Percentiles rank a stretch among this genome's conserved stretches.
Evolutionary conservation across 2,797 vertebrate genomes (phyloP).

Genomic region (Anabacerthia variegaticeps): DNA sequence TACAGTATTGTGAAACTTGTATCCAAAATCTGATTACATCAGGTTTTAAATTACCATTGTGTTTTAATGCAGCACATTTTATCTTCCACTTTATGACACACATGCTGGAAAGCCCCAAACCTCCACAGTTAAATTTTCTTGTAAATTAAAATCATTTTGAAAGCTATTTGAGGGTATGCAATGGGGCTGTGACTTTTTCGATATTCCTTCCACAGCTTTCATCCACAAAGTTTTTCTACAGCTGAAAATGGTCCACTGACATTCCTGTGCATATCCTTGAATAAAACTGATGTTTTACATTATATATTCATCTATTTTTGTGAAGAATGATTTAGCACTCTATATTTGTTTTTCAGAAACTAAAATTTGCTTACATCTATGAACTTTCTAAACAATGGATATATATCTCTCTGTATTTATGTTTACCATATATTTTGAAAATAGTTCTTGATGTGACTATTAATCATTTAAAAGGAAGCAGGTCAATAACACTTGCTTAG

Average conservation of each 20-base stretch:
- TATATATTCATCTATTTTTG: background rate
- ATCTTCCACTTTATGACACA: background rate
- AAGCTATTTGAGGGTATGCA: background rate
- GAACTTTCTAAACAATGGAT: background rate
- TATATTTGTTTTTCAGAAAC: background rate
- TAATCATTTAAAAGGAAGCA: background rate
- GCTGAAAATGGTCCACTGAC: background rate
- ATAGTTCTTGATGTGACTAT: background rate
- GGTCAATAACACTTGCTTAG: background rate
- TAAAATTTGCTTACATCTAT: background rate
- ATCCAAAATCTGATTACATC: background rate
- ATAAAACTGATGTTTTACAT: background rate
- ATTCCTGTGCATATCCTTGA: background rate
- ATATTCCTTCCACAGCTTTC: background rate
- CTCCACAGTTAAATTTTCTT: background rate
- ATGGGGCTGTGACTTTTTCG: background rate
- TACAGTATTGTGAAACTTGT: background rate
- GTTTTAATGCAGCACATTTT: background rate
- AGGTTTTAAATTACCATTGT: background rate
- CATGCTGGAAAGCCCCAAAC: background rate
- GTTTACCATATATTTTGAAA: background rate
- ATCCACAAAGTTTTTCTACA: background rate
- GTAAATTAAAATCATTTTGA: background rate
- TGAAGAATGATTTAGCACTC: background rate
- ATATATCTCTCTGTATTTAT: background rate